A percentile compares a stretch with the other conserved stretches of the same genome.
Conservation (phyloP, 2,888 invertebrate genomes). For the Netelia fuscicornis region DNA sequence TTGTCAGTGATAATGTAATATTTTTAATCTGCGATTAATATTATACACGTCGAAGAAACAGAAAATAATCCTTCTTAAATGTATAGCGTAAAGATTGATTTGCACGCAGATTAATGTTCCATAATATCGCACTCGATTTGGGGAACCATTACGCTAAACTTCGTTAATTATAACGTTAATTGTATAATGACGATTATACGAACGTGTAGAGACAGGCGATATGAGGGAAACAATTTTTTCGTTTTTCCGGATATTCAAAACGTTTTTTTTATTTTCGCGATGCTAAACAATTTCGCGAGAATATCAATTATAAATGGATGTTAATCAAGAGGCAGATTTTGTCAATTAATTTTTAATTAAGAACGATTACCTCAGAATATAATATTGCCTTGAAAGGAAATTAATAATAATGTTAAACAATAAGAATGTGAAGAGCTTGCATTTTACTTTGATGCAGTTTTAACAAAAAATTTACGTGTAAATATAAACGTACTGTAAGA, state of each 20-base stretch:
- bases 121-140: conserved; percentile 59
- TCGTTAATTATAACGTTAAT: conserved; percentile 41
- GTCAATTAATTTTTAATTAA: conserved; percentile 48
- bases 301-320: conserved; percentile 47
- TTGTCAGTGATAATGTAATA: conserved; percentile 40
- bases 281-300: conserved; percentile 39
- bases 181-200: conserved; percentile 47
- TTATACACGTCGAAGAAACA: conserved; percentile 5
- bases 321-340: conserved; percentile 62
- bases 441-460: conserved; percentile 53
- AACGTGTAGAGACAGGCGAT: conserved; percentile 33
- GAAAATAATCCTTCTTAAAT: conserved; percentile 37
- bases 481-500: conserved; percentile 57
- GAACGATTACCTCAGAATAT: conserved; percentile 54
- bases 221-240: conserved; percentile 46
- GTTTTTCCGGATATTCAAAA: conserved; percentile 8
- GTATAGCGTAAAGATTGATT: conserved; percentile 45
- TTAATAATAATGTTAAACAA: conserved; percentile 22
- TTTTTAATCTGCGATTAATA: conserved; percentile 48
- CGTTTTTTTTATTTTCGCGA: neutral
- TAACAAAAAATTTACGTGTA: conserved; percentile 54
- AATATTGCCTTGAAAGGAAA: conserved; percentile 15
- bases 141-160: conserved; percentile 69
- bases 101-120: conserved; percentile 62
- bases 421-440: conserved; percentile 43